These are phyloP conservation scores for Oostethus manadensis DNA, from an alignment of 2,113 vertebrate species.

Conservation along the genomic window DNA sequence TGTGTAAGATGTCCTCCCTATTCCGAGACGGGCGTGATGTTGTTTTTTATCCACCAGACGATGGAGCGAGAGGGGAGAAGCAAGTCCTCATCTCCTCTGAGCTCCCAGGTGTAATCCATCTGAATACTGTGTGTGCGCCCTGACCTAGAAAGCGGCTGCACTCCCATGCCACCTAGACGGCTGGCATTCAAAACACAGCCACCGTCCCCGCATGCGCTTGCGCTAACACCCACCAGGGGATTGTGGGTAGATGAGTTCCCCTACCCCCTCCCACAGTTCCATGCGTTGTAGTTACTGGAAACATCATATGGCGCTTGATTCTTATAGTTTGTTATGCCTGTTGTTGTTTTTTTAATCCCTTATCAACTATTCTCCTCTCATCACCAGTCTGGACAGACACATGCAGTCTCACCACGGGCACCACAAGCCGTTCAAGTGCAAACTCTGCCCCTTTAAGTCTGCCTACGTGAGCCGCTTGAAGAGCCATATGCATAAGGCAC, in stretches of 20 bases:
- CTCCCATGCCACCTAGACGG: conserved; percentile 60
- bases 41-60: conserved; percentile 56
- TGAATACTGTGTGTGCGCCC: conserved; percentile 64
- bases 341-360: conserved; percentile 23
- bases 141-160: conserved; percentile 70
- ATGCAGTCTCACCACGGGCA: conserved; percentile 97
- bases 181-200: conserved; percentile 65
- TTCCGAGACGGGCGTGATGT: conserved; percentile 32
- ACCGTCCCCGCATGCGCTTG: conserved; percentile 52
- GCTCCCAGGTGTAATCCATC: conserved; percentile 69
- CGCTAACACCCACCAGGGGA: conserved; percentile 56
- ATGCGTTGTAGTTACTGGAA: conserved; percentile 56
- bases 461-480: conserved; percentile 95
- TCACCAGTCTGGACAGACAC: conserved; percentile 88
- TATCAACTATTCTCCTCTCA: conserved; percentile 25
- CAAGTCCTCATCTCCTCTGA: conserved; percentile 62
- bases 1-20: not conserved
- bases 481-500: conserved; percentile 93
- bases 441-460: conserved; percentile 97
- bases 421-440: conserved; percentile 97
- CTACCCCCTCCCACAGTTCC: conserved; percentile 34
- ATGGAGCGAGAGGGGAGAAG: conserved; percentile 23
- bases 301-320: conserved; percentile 21
- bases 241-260: conserved; percentile 66
- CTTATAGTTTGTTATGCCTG: conserved; percentile 19